A percentile compares a stretch with the other conserved stretches of the same genome.
These are phyloP conservation scores for Drosophila mayaguana DNA, from an alignment of 2,888 invertebrate genomes.

Conservation along the genomic window DNA sequence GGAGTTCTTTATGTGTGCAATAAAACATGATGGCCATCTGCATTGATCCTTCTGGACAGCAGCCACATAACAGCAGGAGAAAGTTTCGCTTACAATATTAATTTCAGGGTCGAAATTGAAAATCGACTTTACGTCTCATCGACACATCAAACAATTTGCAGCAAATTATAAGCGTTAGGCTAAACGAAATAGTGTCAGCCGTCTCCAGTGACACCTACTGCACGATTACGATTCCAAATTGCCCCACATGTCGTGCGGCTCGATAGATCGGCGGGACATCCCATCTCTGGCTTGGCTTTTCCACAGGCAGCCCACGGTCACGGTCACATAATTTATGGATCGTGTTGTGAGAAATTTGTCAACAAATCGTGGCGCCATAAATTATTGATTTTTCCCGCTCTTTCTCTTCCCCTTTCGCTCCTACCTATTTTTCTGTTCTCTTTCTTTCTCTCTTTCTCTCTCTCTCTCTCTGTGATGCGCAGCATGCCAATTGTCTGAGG, in stretches of 20 bases:
- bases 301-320: slow-evolving; percentile 59
- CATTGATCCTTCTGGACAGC: slow-evolving; percentile 59
- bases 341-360: slow-evolving; percentile 82
- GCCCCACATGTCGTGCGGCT: slow-evolving; percentile 75
- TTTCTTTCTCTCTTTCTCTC: slow-evolving; percentile 1
- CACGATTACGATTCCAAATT: slow-evolving; percentile 68
- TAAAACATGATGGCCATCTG: slow-evolving; percentile 72
- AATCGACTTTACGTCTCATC: slow-evolving; percentile 46
- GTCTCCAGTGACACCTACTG: slow-evolving; percentile 60
- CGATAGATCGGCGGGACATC: slow-evolving; percentile 18
- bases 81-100: slow-evolving; percentile 58
- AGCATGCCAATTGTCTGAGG: slow-evolving; percentile 34
- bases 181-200: slow-evolving; percentile 59
- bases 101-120: slow-evolving; percentile 65
- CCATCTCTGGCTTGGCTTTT: slow-evolving; percentile 38
- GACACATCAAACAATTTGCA: slow-evolving; percentile 67
- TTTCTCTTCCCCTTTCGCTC: neutral
- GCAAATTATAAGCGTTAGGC: slow-evolving; percentile 54
- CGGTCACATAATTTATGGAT: slow-evolving; percentile 77
- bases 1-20: slow-evolving; percentile 69
- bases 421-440: slow-evolving; percentile 21
- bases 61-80: slow-evolving; percentile 57
- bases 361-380: slow-evolving; percentile 82
- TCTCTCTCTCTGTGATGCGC: neutral
- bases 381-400: slow-evolving; percentile 46